These are phyloP conservation scores for Scaeva pyrastri DNA, from an alignment of 2,888 invertebrate genomes.

Conservation along the genomic window DNA sequence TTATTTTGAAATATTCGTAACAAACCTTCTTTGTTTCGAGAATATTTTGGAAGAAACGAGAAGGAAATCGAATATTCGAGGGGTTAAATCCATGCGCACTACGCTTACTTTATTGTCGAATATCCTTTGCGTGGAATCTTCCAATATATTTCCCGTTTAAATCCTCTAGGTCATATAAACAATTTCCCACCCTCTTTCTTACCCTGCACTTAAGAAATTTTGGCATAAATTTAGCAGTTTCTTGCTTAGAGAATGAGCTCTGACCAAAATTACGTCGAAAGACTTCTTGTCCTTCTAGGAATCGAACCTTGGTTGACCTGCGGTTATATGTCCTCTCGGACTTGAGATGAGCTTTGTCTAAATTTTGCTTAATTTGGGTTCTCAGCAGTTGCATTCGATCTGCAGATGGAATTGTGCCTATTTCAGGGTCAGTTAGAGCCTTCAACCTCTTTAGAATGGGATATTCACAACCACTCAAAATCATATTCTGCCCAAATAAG, in stretches of 20 bases:
- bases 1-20: too few species aligned
- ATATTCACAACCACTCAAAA: too few species aligned
- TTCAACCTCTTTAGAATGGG: too few species aligned
- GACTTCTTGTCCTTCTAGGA: background rate
- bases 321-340: conserved; percentile 1
- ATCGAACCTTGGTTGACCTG: background rate
- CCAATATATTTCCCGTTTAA: conserved; percentile 11
- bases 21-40: too few species aligned
- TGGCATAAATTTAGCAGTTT: conserved; percentile 2
- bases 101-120: background rate
- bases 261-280: background rate
- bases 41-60: background rate
- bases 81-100: background rate
- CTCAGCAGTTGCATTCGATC: background rate
- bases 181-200: background rate
- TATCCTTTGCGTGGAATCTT: conserved; percentile 8
- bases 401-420: background rate
- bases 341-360: background rate
- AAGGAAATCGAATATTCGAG: conserved; percentile 18
- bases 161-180: conserved; percentile 13
- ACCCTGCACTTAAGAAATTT: conserved; percentile 19
- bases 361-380: background rate
- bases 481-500: too few species aligned
- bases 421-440: background rate
- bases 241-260: background rate